Evolutionary conservation across 2,113 vertebrate genomes (phyloP), one percentile per base, ranked within the genome.

Genomic region (Leuciscus idus): DNA sequence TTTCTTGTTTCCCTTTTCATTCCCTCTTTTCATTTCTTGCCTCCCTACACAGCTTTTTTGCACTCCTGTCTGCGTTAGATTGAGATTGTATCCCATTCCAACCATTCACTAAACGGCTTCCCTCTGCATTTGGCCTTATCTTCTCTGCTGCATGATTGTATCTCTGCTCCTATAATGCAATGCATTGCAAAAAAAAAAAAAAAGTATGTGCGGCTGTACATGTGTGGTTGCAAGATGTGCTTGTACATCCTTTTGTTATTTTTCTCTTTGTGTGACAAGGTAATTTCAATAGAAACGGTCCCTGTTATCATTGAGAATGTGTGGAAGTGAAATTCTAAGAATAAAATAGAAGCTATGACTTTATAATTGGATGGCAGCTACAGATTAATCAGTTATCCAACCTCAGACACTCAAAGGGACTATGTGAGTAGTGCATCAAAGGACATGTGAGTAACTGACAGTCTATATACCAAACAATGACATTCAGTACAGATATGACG

Each of bases 71-170:
- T 91, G 90, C 79, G 77, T 88, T 87, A 89, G 88, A 93, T 90
- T 91, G 90, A 91, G 91, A 92, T 90, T 90, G 89, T 90, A 88
- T 93, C 91, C 89, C 80, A 79, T 90, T 87, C 89, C 91, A 74
- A 93, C 90, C 93, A 93, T 91, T 93, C 91, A 88, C 90, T 90
- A 92, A 94, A 92, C 91, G 89, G 93, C 90, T 90, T 89, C 57
- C 85, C 88, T 83, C 89, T 87, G 90, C 88, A 90, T 75, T 90
- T 79, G 61, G 84, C 91, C 91, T 91, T 82, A 82, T 82, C 85
- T 84, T 39, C 52, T 39, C 36, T 23, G 4, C 39, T 4, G 21
- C 59, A 26, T 52, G 85, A 87, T 87, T 87, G 30, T 39, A 76
- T 87, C 85, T 83, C 61, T 8, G 43, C 85, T 43, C n/a, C 30